A percentile compares a stretch with the other conserved stretches of the same genome.
Conservation (phyloP, 2,113 vertebrate genomes). For the Aphelocoma coerulescens region DNA sequence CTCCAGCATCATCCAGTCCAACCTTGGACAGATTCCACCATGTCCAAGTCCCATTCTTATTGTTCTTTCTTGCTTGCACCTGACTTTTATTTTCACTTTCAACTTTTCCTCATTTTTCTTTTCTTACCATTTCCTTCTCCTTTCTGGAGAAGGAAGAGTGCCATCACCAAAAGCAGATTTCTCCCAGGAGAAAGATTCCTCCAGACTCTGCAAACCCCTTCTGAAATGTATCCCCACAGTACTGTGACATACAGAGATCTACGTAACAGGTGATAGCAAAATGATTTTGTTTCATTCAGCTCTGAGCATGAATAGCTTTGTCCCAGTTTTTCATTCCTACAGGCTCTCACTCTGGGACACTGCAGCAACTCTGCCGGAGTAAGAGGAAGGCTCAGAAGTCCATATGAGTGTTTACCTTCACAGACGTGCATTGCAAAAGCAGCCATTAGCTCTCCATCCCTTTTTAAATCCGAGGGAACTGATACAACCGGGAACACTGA, state of each 20-base stretch:
- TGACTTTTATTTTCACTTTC: neutral
- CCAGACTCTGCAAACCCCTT: neutral
- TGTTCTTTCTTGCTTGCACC: neutral
- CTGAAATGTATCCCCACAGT: neutral
- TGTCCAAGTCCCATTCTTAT: neutral
- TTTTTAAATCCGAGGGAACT: neutral
- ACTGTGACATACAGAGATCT: neutral
- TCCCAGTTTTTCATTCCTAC: neutral
- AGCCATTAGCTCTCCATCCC: neutral
- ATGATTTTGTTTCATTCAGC: neutral
- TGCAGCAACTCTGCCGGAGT: neutral
- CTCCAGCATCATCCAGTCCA: neutral
- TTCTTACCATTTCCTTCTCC: neutral
- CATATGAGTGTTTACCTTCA: neutral
- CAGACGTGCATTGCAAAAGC: neutral
- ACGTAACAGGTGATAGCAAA: rapidly evolving
- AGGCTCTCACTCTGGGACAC: neutral
- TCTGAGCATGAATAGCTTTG: neutral
- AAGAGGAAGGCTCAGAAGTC: slow-evolving; percentile 10
- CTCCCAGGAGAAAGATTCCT: neutral
- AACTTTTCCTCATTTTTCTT: neutral
- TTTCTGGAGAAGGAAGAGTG: neutral
- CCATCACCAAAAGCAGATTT: neutral
- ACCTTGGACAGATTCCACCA: too few relatives aligned
- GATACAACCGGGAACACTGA: neutral